Evolutionary conservation across 2,797 vertebrate species (phyloP).

Genomic region (Pseudomugil tenellus): DNA sequence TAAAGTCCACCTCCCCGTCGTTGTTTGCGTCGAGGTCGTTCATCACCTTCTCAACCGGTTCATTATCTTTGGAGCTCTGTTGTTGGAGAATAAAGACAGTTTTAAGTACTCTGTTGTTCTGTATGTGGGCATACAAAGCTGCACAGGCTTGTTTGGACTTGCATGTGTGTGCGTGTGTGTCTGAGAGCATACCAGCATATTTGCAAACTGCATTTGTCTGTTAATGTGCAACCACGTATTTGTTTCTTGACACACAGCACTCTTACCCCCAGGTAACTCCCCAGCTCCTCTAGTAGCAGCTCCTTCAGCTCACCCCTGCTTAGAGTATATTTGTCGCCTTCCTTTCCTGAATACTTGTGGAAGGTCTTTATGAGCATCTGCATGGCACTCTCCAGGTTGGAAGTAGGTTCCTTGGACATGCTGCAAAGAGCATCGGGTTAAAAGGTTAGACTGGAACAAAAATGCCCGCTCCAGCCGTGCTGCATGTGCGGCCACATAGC

Average conservation of each 20-base stretch:
- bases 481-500: slow-evolving; percentile 79
- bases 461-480: slow-evolving; percentile 72
- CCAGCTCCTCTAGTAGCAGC: slow-evolving; percentile 84
- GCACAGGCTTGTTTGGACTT: slow-evolving; percentile 61
- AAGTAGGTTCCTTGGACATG: slow-evolving; percentile 86
- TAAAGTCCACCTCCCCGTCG: slow-evolving; percentile 88
- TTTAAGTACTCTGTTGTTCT: slow-evolving; percentile 29
- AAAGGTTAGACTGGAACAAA: slow-evolving; percentile 57
- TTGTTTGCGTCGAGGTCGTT: slow-evolving; percentile 86
- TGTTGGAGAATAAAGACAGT: not conserved
- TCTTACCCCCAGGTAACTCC: slow-evolving; percentile 85
- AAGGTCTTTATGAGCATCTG: slow-evolving; percentile 88
- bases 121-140: slow-evolving; percentile 32
- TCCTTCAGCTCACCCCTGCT: slow-evolving; percentile 83
- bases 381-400: slow-evolving; percentile 86
- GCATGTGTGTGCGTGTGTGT: slow-evolving; percentile 37
- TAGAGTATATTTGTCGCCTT: slow-evolving; percentile 86
- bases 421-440: slow-evolving; percentile 53
- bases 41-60: slow-evolving; percentile 87
- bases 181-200: slow-evolving; percentile 56
- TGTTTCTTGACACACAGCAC: slow-evolving; percentile 17
- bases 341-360: slow-evolving; percentile 87
- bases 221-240: slow-evolving; percentile 27
- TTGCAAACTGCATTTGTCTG: slow-evolving; percentile 36
- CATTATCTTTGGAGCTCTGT: slow-evolving; percentile 84